Evolutionary conservation across 1,140 invertebrate species (phyloP), one percentile per base, ranked within the genome.

Genomic region (Eufriesea mexicana): DNA sequence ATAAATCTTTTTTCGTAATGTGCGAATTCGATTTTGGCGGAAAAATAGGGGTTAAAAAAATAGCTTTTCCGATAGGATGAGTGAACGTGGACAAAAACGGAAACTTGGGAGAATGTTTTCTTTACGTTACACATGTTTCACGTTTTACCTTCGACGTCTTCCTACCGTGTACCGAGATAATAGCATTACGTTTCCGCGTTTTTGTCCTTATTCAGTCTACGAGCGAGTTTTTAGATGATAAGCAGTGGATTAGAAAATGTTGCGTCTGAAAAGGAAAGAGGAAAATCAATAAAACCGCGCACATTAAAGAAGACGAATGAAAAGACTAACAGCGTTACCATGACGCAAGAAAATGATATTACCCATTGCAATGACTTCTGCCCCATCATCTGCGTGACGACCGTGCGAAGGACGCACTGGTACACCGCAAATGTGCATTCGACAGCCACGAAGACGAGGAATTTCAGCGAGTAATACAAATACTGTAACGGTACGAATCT

Each of bases 31-130:
- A n/a, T 8, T 0, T 16, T 9, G 49, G 18, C 1, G 6, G 42
- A 57, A 73, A 59, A 28, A 45, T 5, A 57, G 45, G 7, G 5
- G 42, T 57, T 35, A 7, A 72, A 73, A 55, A 47, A 20, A 42
- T 42, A 62, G 20, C 35, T 71, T 68, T 59, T 49, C 16, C n/a
- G 23, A 23, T 62, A 55, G 7, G 16, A 14, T 54, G 59, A 51
- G 67, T 87, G 86, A 87, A 87, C 86, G 76, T 79, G 86, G 85
- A 79, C 72, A 87, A 88, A 87, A 88, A 87, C 82, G 85, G 77
- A 66, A 84, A 86, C 76, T 71, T 75, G 20, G 10, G 28, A 42
- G 42, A 18, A n/a, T 84, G 25, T 25, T 57, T 55, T 64, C 23
- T 28, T 62, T 75, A 14, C 35, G 23, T 49, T 47, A 20, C 28